Percentiles rank a stretch among this genome's conserved stretches.
These are phyloP conservation scores for Peromyscus maniculatus DNA, from an alignment of 2,113 vertebrate species.

Conservation along the genomic window DNA sequence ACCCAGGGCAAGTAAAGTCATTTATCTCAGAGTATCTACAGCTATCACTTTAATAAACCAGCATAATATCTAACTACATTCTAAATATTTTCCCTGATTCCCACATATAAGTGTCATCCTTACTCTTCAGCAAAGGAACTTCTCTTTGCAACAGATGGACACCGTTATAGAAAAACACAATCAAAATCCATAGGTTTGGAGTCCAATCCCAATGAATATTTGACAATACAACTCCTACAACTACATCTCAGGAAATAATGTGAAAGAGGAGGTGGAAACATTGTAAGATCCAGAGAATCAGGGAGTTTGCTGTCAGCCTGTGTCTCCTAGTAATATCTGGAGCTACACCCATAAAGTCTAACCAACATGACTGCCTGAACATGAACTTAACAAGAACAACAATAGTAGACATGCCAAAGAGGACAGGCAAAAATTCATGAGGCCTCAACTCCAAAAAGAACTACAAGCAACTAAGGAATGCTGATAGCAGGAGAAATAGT, in stretches of 20 bases:
- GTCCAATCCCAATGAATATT: not conserved
- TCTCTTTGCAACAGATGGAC: not conserved
- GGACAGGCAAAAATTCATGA: not conserved
- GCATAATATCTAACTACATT: not conserved
- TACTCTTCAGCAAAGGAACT: not conserved
- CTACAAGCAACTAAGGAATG: not conserved
- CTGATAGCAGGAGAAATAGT: not conserved
- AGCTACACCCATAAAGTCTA: not conserved
- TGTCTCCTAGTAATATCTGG: not conserved
- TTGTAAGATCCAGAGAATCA: not conserved
- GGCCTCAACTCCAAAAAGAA: not conserved
- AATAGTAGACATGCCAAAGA: not conserved
- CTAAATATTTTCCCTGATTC: not conserved
- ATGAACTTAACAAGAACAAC: not conserved
- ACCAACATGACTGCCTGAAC: not conserved
- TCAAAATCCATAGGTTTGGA: not conserved
- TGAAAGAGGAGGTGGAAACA: not conserved
- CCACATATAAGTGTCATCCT: not conserved
- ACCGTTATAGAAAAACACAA: not conserved
- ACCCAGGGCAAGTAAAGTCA: not conserved
- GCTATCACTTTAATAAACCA: not conserved
- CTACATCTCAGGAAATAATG: not conserved
- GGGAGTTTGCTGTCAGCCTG: not conserved
- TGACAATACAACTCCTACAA: not conserved
- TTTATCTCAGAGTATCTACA: not conserved